Evolutionary conservation across 1,140 invertebrate species (phyloP).

Genomic region (Leptonema lineaticorne): DNA sequence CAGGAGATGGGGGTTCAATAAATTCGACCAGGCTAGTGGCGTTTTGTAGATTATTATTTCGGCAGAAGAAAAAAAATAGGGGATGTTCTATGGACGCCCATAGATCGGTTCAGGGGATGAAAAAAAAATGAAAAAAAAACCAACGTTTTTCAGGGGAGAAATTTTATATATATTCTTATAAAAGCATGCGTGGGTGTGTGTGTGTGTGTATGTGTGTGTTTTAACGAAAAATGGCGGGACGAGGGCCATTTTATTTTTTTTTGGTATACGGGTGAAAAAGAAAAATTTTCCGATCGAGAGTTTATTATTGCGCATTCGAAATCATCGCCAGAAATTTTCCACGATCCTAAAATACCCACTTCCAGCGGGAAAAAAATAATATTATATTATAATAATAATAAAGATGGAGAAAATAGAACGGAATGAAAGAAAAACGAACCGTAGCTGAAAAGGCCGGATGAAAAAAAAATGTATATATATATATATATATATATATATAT

Average conservation of each 20-base stretch:
- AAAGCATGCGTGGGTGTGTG: too few relatives aligned
- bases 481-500: too few relatives aligned
- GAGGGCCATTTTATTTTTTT: neutral
- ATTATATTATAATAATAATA: too few relatives aligned
- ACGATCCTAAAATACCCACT: neutral
- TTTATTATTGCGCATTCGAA: neutral
- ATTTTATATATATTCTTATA: too few relatives aligned
- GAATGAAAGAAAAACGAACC: neutral
- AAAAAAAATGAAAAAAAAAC: conserved; percentile 10
- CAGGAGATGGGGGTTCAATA: conserved; percentile 15
- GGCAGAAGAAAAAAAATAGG: conserved; percentile 18
- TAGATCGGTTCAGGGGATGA: neutral
- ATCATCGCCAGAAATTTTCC: neutral
- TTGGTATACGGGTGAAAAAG: too few relatives aligned
- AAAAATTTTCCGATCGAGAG: neutral
- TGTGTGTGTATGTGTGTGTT: too few relatives aligned
- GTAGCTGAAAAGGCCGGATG: too few relatives aligned
- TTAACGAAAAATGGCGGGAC: neutral
- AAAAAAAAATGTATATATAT: too few relatives aligned
- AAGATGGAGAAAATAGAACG: too few relatives aligned
- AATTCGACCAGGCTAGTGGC: conserved; percentile 32
- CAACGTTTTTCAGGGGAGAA: too few relatives aligned
- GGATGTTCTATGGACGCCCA: neutral
- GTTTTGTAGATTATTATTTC: conserved; percentile 38
- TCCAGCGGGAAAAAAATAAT: neutral